Evolutionary conservation across 2,888 invertebrate genomes (phyloP), one percentile per base, ranked within the genome.

Genomic region (Agonopterix heracliana): DNA sequence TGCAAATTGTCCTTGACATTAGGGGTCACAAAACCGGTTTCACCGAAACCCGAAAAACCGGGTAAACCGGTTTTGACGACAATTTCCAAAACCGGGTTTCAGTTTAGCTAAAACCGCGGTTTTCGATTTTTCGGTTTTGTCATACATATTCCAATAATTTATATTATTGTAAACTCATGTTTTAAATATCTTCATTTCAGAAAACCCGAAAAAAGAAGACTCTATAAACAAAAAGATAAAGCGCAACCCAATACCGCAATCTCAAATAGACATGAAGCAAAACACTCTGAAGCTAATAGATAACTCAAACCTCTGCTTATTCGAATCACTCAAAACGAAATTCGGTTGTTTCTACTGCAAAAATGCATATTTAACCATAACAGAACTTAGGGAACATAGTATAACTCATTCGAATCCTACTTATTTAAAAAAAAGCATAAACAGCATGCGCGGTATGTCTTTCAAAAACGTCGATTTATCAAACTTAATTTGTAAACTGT

Each of bases 221-320:
- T 3, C 12, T n/a, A 1, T 13, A 34, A n/a, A 8, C 8, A 26
- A 36, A 14, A 41, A 46, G 8, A 9, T 46, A 42, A 12, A 34
- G 3, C 38, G 9, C 10, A 26, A 5, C 8, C 26, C 34, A 11
- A 49, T 10, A 45, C 52, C 55, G 0, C 55, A 58, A 51, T 14
- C 50, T 0, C 59, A 63, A 17, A 41, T 50, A 0, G 53, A 60
- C 9, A 46, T 51, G 40, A 57, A 57, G 12, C 64, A 71, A 17
- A 77, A 80, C 56, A 70, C 80, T 0, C 42, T 75, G 0, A 74
- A 74, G 49, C 61, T 82, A 0, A 54, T 78, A 9, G 53, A 65
- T 12, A 70, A 80, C 45, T 80, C 81, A 0, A 81, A 81, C 46
- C 51, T 80, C 11, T 78, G 75, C 42, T 54, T 77, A 0, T 80